These are phyloP conservation scores for Himantopus leucocephalus DNA, from an alignment of 2,113 vertebrate species.

Conservation along the genomic window DNA sequence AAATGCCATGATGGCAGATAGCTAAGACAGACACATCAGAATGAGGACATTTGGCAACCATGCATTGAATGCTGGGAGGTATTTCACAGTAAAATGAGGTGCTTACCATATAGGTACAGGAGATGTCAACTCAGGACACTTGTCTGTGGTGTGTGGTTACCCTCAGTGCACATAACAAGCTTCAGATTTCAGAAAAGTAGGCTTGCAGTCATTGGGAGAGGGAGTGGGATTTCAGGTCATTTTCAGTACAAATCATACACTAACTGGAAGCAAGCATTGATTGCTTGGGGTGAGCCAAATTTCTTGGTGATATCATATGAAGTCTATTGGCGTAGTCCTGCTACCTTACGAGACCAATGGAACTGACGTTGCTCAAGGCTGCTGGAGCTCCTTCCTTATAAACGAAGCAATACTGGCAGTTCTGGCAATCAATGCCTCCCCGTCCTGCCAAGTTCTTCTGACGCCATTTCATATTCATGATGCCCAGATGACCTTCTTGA, in stretches of 20 bases:
- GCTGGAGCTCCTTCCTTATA: neutral
- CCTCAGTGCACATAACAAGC: neutral
- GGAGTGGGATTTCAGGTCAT: neutral
- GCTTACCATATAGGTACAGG: neutral
- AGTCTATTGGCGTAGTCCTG: neutral
- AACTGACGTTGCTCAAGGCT: neutral
- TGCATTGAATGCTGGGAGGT: neutral
- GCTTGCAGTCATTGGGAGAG: neutral
- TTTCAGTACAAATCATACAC: neutral
- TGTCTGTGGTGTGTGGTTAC: neutral
- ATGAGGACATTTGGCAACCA: neutral
- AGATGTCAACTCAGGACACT: neutral
- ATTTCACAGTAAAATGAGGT: neutral
- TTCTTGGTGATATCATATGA: neutral
- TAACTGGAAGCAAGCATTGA: neutral
- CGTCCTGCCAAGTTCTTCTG: neutral
- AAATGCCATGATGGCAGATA: neutral
- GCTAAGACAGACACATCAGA: neutral
- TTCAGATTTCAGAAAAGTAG: neutral
- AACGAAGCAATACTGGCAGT: neutral
- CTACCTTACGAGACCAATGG: neutral
- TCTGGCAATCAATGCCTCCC: neutral
- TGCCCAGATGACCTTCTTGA: neutral
- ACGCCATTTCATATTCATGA: neutral
- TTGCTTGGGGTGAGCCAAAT: neutral